A percentile compares a stretch with the other conserved stretches of the same genome.
Evolutionary conservation across 1,140 invertebrate species (phyloP).

Genomic region (Saxidomus purpurata): DNA sequence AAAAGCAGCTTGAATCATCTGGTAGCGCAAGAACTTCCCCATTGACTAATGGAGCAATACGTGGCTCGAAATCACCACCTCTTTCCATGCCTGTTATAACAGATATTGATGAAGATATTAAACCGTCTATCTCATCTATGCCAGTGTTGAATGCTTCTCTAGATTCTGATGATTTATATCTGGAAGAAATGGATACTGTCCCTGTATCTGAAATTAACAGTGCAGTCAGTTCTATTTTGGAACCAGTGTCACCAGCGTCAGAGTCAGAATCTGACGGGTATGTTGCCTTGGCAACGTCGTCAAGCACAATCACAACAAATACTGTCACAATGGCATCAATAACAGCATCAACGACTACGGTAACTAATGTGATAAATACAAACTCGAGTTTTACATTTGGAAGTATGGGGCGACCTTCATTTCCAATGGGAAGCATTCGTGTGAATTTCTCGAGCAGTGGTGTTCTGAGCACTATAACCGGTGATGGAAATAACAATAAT

Average conservation of each 20-base stretch:
- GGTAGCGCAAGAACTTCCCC: constrained; percentile 58
- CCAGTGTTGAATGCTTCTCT: constrained; percentile 57
- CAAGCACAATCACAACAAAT: constrained; percentile 66
- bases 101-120: constrained; percentile 29
- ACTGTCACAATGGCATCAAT: constrained; percentile 68
- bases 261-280: constrained; percentile 54
- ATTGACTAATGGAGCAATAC: constrained; percentile 64
- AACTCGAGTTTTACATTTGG: constrained; percentile 61
- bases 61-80: constrained; percentile 42
- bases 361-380: constrained; percentile 58
- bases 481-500: constrained; percentile 36
- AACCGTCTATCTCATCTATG: constrained; percentile 64
- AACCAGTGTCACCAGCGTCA: constrained; percentile 41
- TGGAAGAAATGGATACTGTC: constrained; percentile 50
- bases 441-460: constrained; percentile 55
- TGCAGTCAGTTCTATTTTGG: constrained; percentile 59
- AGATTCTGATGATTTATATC: background rate
- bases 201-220: constrained; percentile 47
- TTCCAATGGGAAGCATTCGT: constrained; percentile 55
- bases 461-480: constrained; percentile 35
- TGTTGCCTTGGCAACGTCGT: constrained; percentile 62
- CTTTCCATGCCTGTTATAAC: constrained; percentile 46
- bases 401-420: constrained; percentile 33
- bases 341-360: constrained; percentile 42
- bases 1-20: constrained; percentile 42